Evolutionary conservation across 2,113 vertebrate species (phyloP).

Genomic region (Tapirus terrestris): DNA sequence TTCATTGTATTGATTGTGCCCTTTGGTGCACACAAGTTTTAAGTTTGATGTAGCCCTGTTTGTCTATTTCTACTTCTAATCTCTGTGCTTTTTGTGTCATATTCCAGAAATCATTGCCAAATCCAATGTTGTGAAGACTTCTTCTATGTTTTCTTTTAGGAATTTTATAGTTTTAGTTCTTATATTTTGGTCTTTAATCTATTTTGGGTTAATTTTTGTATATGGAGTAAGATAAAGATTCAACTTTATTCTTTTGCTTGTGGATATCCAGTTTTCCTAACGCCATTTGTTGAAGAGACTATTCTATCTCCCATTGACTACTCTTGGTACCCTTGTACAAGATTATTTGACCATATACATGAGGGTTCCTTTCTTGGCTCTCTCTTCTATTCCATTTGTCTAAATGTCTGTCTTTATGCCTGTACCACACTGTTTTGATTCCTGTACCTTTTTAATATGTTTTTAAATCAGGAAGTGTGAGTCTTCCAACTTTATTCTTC

Average conservation of each 20-base stretch:
- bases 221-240: background rate
- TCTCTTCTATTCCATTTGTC: background rate
- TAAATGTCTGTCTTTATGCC: background rate
- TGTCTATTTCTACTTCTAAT: background rate
- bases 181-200: background rate
- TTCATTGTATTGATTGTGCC: background rate
- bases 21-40: background rate
- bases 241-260: background rate
- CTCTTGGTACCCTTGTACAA: background rate
- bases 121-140: background rate
- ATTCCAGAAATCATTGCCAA: background rate
- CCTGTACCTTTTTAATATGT: background rate
- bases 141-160: background rate
- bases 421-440: background rate
- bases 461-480: background rate
- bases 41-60: background rate
- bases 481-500: background rate
- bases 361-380: background rate
- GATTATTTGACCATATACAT: background rate
- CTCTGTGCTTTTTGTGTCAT: background rate
- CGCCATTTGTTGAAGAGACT: background rate
- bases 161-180: background rate
- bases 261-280: background rate
- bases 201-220: background rate
- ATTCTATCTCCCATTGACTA: background rate